Conservation (phyloP, 2,797 vertebrate species). For the Hippopotamyrus pictus region DNA sequence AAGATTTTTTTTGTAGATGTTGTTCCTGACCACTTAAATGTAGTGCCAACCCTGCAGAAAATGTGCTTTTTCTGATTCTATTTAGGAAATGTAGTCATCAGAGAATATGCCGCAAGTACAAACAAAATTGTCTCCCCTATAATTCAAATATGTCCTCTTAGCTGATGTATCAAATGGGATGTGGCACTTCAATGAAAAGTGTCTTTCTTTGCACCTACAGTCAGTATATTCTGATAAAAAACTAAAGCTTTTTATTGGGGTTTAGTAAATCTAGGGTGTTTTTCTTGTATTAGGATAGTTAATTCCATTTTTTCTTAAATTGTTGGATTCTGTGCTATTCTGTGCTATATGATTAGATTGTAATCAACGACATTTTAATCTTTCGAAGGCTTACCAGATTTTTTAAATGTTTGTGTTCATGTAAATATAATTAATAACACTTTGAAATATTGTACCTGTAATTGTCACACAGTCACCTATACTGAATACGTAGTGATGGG, state of each 20-base stretch:
- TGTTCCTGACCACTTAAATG: not conserved
- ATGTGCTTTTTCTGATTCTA: not conserved
- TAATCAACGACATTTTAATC: not conserved
- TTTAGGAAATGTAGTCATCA: not conserved
- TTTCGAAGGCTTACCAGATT: not conserved
- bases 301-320: not conserved
- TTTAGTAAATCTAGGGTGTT: not conserved
- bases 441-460: not conserved
- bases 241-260: not conserved
- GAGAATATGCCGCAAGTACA: not conserved
- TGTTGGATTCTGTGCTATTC: not conserved
- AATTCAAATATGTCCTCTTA: not conserved
- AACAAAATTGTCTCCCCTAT: not conserved
- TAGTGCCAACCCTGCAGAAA: not conserved
- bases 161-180: not conserved
- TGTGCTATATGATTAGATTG: not conserved
- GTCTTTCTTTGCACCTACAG: not conserved
- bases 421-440: not conserved
- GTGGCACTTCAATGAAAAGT: not conserved
- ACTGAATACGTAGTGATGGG: not conserved
- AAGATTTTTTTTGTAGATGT: not conserved
- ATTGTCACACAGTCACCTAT: not conserved
- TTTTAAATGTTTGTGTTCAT: not conserved
- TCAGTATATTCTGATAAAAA: not conserved
- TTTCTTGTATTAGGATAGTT: not conserved